Base-by-base conservation (phyloP, 2,113 vertebrate species). In the Atlantisia rogersi region DNA sequence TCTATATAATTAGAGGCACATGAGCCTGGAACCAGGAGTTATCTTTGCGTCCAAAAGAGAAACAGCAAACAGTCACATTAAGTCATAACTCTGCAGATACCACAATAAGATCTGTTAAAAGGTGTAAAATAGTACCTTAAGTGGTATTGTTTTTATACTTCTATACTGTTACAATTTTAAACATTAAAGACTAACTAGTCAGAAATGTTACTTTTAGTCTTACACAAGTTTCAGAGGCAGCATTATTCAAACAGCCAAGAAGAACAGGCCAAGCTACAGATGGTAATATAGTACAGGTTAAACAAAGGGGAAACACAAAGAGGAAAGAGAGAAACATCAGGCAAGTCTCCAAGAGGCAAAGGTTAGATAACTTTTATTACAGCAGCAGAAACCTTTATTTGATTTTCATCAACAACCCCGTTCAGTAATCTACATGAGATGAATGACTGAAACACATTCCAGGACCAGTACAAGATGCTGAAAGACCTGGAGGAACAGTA, bases 311-410 rank as follows among this genome's bases (percentile, higher is more conserved):
- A 87, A 97, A 89, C 58, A 92, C 82, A 84, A 62, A 92, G 77
- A 92, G 77, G 91, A 95, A 92, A 95, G 77, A 95, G 89, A 91
- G 89, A 94, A 96, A 92, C 71, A 85, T 44, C 91, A 96, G 94
- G 90, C 92, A 97, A 88, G 52, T 81, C 75, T 96, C 87, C 90
- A 94, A 64, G 71, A 94, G 77, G 76, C 67, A 92, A 85, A 83
- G 42, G 84, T 91, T 92, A 94, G 89, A 65, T 71, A 90, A 92
- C 35, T 94, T 96, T 90, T 90, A 95, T 93, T 95, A 85, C 44
- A 94, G 79, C 68, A 93, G 71, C 71, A 93, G 79, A 80, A 94
- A 93, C 59, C 59, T 96, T 96, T 94, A 95, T 90, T 95, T 94
- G 42, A 92, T 92, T 95, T 95, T 71, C 79, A 96, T 90, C 71